Evolutionary conservation across 2,113 vertebrate species (phyloP).

Genomic region (Pachyramphus minor): DNA sequence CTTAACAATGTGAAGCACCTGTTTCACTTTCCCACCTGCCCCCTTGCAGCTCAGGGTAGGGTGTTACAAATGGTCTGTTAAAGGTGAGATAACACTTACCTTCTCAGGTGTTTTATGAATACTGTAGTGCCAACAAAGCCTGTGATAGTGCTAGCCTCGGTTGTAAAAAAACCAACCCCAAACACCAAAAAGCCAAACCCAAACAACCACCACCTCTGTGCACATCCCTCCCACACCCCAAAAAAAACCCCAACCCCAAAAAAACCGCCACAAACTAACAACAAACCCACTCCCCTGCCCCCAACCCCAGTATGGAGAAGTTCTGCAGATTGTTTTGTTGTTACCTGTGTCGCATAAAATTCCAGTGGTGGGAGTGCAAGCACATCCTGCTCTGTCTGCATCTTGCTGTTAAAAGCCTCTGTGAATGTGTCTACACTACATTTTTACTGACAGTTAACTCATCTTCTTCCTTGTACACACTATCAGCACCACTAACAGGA

Average conservation of each 20-base stretch:
- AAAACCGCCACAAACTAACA: neutral
- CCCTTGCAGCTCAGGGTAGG: neutral
- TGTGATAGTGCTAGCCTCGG: neutral
- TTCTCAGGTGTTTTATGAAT: neutral
- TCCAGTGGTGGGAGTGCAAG: neutral
- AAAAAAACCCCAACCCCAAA: neutral
- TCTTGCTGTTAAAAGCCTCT: neutral
- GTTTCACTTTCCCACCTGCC: neutral
- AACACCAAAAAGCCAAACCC: neutral
- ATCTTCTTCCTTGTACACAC: neutral
- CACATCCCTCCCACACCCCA: no score
- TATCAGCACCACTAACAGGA: neutral
- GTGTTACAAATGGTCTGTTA: neutral
- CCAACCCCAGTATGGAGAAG: neutral
- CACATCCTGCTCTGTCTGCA: rapidly evolving
- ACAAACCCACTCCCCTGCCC: neutral
- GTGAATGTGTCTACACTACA: rapidly evolving
- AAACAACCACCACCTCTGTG: neutral
- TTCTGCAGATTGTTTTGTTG: neutral
- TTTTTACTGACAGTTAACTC: neutral
- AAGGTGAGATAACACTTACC: neutral
- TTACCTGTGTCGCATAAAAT: neutral
- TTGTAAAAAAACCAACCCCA: neutral
- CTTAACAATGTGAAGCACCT: neutral
- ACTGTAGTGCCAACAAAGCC: neutral